Percentiles rank a stretch among this genome's conserved stretches.
Evolutionary conservation across 2,797 vertebrate species (phyloP).

Genomic region (Hybognathus amarus): DNA sequence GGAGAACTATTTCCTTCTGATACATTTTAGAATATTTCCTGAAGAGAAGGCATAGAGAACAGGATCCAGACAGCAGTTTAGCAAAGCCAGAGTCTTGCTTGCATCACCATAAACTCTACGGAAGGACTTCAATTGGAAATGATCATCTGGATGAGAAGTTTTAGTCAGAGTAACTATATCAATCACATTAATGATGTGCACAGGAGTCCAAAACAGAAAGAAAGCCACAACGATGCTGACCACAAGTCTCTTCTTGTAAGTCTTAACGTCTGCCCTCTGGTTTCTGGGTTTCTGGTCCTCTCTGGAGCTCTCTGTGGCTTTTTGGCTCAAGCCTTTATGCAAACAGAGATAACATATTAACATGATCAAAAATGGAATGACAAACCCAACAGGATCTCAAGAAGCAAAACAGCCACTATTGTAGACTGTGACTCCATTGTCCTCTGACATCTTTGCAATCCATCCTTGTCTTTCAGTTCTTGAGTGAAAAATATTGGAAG

Average conservation of each 20-base stretch:
- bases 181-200: slow-evolving; percentile 57
- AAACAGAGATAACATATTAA: slow-evolving; percentile 51
- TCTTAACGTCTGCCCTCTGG: neutral
- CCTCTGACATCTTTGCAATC: slow-evolving; percentile 44
- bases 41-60: slow-evolving; percentile 44
- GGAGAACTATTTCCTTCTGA: neutral
- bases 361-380: slow-evolving; percentile 57
- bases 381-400: slow-evolving; percentile 56
- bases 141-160: neutral
- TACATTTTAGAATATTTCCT: neutral
- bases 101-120: slow-evolving; percentile 10
- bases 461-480: slow-evolving; percentile 6
- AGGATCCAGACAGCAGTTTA: slow-evolving; percentile 60
- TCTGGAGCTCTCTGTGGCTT: neutral
- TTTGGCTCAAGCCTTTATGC: slow-evolving; percentile 39
- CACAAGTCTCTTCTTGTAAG: slow-evolving; percentile 50
- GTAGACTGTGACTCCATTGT: neutral
- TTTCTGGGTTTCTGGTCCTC: neutral
- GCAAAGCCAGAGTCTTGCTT: slow-evolving; percentile 53
- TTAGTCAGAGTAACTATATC: slow-evolving; percentile 44
- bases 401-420: slow-evolving; percentile 48
- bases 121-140: neutral
- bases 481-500: slow-evolving; percentile 30
- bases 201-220: slow-evolving; percentile 62
- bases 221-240: slow-evolving; percentile 60